A percentile compares a stretch with the other conserved stretches of the same genome.
Conservation (phyloP, 2,113 vertebrate species). For the Sinosuthora webbiana region DNA sequence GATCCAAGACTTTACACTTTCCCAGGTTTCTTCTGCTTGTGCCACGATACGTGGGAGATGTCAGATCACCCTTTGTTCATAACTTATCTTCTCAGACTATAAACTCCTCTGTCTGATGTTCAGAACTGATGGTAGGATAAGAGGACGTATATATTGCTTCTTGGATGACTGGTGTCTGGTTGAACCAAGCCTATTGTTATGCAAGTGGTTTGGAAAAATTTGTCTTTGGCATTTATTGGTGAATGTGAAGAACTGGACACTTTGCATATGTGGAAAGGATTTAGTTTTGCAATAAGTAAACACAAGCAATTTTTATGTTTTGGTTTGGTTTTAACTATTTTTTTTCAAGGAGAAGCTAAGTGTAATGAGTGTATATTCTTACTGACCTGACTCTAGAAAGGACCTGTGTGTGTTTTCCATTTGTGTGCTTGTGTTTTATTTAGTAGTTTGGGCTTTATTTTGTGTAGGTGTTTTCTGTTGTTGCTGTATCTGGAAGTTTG, state of each 20-base stretch:
- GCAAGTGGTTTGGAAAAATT: neutral
- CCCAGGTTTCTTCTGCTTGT: neutral
- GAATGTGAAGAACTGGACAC: fast-evolving
- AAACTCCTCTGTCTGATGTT: neutral
- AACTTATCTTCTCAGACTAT: neutral
- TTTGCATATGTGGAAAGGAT: neutral
- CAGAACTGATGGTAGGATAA: neutral
- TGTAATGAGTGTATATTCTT: neutral
- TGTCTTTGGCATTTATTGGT: neutral
- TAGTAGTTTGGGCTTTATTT: neutral
- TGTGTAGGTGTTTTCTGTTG: neutral
- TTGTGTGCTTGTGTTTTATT: neutral
- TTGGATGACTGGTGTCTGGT: neutral
- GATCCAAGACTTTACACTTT: neutral
- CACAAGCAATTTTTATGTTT: neutral
- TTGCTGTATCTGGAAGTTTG: neutral
- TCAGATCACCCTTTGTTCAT: neutral
- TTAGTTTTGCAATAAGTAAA: neutral
- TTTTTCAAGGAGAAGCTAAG: neutral
- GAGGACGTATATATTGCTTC: neutral
- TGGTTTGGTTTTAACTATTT: neutral
- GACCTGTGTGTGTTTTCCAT: neutral
- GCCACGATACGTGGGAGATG: neutral
- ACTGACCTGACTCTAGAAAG: neutral
- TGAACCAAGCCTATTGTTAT: neutral